Evolutionary conservation across 2,113 vertebrate genomes (phyloP), one percentile per base, ranked within the genome.

Genomic region (Illadopsis cleaveri): DNA sequence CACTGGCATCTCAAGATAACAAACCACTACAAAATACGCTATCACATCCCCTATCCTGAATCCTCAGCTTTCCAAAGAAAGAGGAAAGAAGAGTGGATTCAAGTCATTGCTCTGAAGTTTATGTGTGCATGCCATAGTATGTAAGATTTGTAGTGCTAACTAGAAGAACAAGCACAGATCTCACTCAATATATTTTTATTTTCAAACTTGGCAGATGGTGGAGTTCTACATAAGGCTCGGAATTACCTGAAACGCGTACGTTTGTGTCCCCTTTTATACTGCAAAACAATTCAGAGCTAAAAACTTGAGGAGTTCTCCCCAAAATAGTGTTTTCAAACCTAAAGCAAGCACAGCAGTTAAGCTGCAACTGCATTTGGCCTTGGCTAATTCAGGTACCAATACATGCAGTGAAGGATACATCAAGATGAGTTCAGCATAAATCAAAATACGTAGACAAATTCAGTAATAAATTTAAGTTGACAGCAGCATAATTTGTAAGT

Each of bases 81-180:
- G 12, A 54, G n/a, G n/a, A 75, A 78, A 80, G 20, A 69, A 70
- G 30, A 66, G 12, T 44, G 19, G 25, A 84, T 75, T 70, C 35
- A 70, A 42, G n/a, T 35, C 8, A 38, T 6, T 86, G 27, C 57
- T 37, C 53, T 60, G 40, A 80, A 17, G 15, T 24, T 73, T n/a
- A 22, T 12, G 23, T 21, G 17, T 5, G 1, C 24, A 38, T 0
- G 0, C 44, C 50, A 42, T 0, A 45, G 15, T 10, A 47, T 1
- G 1, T 17, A 38, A 15, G 11, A 73, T 25, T 23, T 42, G 20
- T 31, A 54, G 12, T 5, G 23, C 30, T 24, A 40, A 79, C 21
- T 15, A 82, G 24, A 70, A 48, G 21, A 87, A 37, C 1, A 0
- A 82, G 28, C 35, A 77, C 48, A 83, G 86, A 18, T 9, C 17